A percentile compares a stretch with the other conserved stretches of the same genome.
These are phyloP conservation scores for Philaenus spumarius DNA, from an alignment of 1,140 invertebrate species.

Conservation along the genomic window DNA sequence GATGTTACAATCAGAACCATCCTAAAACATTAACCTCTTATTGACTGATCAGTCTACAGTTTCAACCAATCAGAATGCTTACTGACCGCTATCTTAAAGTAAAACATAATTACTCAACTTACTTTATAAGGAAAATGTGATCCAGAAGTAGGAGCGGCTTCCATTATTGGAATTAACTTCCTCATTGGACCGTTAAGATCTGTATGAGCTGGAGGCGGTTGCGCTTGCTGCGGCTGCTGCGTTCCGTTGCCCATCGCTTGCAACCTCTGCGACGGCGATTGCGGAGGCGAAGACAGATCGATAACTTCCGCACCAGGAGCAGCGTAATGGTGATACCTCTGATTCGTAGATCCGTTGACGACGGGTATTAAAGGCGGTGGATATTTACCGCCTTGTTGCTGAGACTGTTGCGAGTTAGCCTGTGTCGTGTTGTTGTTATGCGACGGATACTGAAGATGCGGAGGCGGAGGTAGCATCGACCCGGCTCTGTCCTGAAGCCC, in stretches of 20 bases:
- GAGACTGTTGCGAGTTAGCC: constrained; percentile 3
- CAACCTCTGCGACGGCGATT: constrained; percentile 30
- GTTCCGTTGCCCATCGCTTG: constrained; percentile 16
- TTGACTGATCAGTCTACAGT: no score
- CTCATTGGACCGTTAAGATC: constrained; percentile 37
- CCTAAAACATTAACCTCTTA: no score
- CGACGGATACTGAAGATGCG: constrained; percentile 38
- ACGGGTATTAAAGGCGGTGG: constrained; percentile 51
- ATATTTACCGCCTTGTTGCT: constrained; percentile 36
- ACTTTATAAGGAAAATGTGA: constrained; percentile 59
- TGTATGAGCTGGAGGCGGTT: neutral
- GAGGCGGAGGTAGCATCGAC: constrained; percentile 38
- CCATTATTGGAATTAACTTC: constrained; percentile 55
- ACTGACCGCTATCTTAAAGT: no score
- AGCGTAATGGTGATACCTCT: constrained; percentile 16
- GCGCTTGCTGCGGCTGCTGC: neutral
- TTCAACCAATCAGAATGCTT: no score
- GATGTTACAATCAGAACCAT: no score
- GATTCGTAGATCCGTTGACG: constrained; percentile 23
- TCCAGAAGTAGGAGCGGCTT: constrained; percentile 45
- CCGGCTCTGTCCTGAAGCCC: neutral
- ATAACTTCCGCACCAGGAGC: constrained; percentile 29
- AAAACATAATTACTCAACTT: no score
- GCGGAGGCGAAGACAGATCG: constrained; percentile 33
- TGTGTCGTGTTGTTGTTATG: constrained; percentile 39